Evolutionary conservation across 2,113 vertebrate genomes (phyloP).

Genomic region (Cercopithecus mona): DNA sequence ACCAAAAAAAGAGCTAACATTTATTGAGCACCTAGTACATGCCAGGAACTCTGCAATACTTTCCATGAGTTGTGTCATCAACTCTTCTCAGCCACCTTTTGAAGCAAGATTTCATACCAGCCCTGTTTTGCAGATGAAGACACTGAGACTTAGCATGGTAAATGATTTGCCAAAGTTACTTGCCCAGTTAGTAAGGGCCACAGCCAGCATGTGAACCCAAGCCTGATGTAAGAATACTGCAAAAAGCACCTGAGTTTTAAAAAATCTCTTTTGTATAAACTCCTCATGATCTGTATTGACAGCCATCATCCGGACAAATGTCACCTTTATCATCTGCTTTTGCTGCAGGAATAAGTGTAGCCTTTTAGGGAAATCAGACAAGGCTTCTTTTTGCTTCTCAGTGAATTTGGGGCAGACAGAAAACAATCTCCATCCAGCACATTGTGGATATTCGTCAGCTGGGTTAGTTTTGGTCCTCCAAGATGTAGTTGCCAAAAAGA

Average conservation of each 20-base stretch:
- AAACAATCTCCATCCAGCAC: not conserved
- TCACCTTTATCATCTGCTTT: not conserved
- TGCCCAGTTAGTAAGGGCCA: not conserved
- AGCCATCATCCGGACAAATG: not conserved
- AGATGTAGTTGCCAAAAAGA: not conserved
- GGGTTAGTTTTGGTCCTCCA: not conserved
- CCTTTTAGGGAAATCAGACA: not conserved
- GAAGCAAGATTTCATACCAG: accelerated
- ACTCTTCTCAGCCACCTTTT: not conserved
- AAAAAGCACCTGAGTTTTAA: accelerated
- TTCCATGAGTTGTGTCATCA: accelerated
- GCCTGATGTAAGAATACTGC: accelerated
- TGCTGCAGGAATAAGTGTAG: not conserved
- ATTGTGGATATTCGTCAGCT: not conserved
- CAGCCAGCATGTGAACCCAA: not conserved
- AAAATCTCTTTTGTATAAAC: not conserved
- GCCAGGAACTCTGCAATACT: accelerated
- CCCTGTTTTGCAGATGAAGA: not conserved
- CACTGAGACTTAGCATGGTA: not conserved
- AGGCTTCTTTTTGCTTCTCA: not conserved
- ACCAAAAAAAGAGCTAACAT: not conserved
- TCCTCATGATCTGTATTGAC: accelerated
- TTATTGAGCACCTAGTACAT: not conserved
- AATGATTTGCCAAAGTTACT: not conserved
- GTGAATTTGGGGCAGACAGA: not conserved